These are phyloP conservation scores for Drosophila macrospina DNA, from an alignment of 2,888 invertebrate species.

Conservation along the genomic window DNA sequence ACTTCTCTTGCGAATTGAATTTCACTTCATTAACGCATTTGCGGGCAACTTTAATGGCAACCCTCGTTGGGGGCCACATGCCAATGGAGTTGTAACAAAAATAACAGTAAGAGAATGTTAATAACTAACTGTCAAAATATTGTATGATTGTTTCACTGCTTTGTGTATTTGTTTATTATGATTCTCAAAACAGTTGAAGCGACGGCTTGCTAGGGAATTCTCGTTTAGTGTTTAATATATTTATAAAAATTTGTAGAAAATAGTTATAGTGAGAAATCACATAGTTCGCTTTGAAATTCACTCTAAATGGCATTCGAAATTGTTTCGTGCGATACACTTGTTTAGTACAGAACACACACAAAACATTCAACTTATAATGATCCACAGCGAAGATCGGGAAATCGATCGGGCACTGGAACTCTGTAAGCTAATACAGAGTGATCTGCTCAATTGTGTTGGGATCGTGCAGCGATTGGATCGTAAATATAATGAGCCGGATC, in stretches of 20 bases:
- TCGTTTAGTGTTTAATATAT: neutral
- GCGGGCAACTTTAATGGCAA: neutral
- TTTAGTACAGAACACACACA: conserved; percentile 37
- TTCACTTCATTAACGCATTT: conserved; percentile 3
- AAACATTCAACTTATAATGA: conserved; percentile 39
- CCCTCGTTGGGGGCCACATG: neutral
- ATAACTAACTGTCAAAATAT: neutral
- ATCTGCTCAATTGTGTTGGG: conserved; percentile 49
- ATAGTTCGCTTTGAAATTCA: conserved; percentile 41
- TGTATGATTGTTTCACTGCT: neutral
- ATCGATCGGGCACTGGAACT: conserved; percentile 59
- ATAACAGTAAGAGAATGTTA: too few relatives aligned
- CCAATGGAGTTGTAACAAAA: conserved; percentile 1
- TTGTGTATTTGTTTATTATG: neutral
- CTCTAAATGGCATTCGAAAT: conserved; percentile 44
- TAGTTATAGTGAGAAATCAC: neutral
- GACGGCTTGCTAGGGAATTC: neutral
- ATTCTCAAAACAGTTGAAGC: neutral
- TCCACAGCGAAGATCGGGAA: conserved; percentile 40
- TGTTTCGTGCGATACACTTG: conserved; percentile 37
- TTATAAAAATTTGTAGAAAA: neutral
- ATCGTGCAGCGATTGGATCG: conserved; percentile 50
- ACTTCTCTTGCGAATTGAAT: neutral
- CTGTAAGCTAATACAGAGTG: conserved; percentile 39
- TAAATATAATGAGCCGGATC: conserved; percentile 54